Percentiles rank a stretch among this genome's conserved stretches.
Evolutionary conservation across 1,140 invertebrate genomes (phyloP).

Genomic region (Limonius californicus): DNA sequence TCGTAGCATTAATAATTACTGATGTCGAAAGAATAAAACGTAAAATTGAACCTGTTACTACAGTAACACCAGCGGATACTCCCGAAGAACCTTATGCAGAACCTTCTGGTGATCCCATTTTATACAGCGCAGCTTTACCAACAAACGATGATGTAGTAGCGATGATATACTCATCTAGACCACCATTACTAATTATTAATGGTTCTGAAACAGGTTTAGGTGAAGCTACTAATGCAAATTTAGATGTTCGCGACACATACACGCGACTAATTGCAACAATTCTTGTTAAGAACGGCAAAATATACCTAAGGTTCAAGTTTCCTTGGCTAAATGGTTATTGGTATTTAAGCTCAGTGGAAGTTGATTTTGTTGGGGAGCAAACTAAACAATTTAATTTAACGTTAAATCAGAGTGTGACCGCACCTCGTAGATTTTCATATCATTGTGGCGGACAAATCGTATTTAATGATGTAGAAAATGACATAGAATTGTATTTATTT

Average conservation of each 20-base stretch:
- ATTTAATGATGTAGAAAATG: slow-evolving; percentile 39
- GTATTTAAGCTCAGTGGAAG: slow-evolving; percentile 36
- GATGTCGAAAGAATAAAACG: neutral
- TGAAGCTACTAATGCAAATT: slow-evolving; percentile 17
- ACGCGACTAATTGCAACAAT: slow-evolving; percentile 19
- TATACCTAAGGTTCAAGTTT: slow-evolving; percentile 41
- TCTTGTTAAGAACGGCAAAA: slow-evolving; percentile 30
- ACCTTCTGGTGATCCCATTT: neutral
- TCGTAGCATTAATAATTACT: neutral
- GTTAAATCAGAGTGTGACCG: slow-evolving; percentile 41
- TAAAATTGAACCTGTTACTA: neutral
- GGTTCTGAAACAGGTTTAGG: slow-evolving; percentile 25
- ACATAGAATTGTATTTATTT: slow-evolving; percentile 39
- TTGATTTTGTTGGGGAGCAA: slow-evolving; percentile 21
- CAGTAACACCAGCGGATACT: neutral
- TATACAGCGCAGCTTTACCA: neutral
- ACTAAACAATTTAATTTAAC: slow-evolving; percentile 30
- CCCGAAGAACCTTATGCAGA: neutral
- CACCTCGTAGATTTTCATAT: slow-evolving; percentile 53
- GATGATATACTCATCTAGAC: slow-evolving; percentile 38
- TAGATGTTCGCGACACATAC: slow-evolving; percentile 28
- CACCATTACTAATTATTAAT: slow-evolving; percentile 32
- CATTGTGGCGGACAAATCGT: slow-evolving; percentile 47
- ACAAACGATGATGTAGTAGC: slow-evolving; percentile 20
- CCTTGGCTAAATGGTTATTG: slow-evolving; percentile 38